phyloP scores from a whole-genome alignment of 2,113 vertebrate species.

The Nerophis ophidion region DNA sequence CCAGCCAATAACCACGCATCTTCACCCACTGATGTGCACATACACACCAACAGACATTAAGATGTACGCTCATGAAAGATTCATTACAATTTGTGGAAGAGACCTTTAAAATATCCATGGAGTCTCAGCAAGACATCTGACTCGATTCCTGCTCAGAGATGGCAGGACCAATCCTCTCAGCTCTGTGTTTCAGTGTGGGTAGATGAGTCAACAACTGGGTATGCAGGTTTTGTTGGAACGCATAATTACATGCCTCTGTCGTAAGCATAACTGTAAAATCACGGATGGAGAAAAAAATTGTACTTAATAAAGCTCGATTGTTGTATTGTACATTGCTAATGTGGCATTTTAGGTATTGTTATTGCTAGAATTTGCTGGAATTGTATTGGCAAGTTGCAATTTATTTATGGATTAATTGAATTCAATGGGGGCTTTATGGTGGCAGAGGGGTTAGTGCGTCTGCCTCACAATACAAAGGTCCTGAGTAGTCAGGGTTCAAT shows the following conservation, averaged over 20 bases:
- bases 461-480: too few species aligned
- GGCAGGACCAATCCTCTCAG: slow-evolving; percentile 23
- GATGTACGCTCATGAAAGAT: slow-evolving; percentile 49
- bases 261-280: too few species aligned
- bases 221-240: not conserved
- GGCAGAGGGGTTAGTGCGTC: too few species aligned
- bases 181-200: slow-evolving; percentile 7
- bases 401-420: too few species aligned
- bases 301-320: too few species aligned
- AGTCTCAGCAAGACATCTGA: slow-evolving; percentile 40
- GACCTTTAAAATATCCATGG: slow-evolving; percentile 58
- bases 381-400: not conserved
- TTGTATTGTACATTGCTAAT: too few species aligned
- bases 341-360: not conserved
- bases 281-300: too few species aligned
- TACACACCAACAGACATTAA: slow-evolving; percentile 22
- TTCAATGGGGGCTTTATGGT: too few species aligned
- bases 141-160: slow-evolving; percentile 22
- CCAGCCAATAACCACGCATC: not conserved
- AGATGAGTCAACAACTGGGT: slow-evolving; percentile 2
- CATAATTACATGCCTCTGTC: not conserved
- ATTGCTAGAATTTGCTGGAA: not conserved
- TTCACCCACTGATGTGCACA: not conserved
- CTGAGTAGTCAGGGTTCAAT: too few species aligned
- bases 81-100: slow-evolving; percentile 38